A percentile compares a stretch with the other conserved stretches of the same genome.
Evolutionary conservation across 2,797 vertebrate species (phyloP).

Genomic region (Enteromius paludinosus): DNA sequence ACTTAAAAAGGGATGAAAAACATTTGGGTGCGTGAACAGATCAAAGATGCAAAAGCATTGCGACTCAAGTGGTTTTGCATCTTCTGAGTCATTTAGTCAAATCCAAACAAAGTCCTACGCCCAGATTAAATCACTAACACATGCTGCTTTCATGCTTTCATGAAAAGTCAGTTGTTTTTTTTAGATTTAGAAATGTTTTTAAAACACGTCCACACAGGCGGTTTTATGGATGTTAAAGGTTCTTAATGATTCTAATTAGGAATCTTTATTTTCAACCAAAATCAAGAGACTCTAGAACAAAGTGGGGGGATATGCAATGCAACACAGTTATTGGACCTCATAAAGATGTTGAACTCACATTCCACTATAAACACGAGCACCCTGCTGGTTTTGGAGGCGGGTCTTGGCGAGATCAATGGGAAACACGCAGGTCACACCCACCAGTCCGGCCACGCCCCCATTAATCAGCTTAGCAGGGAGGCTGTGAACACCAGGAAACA

Average conservation of each 20-base stretch:
- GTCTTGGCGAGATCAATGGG: constrained; percentile 93
- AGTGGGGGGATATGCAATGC: background rate
- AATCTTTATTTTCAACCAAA: background rate
- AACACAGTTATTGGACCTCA: background rate
- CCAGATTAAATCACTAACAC: constrained; percentile 37
- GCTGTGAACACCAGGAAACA: constrained; percentile 75
- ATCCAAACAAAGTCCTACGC: constrained; percentile 57
- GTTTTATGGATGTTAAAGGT: background rate
- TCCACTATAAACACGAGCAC: constrained; percentile 83
- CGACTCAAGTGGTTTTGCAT: constrained; percentile 23
- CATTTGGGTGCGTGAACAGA: background rate
- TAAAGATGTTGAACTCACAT: constrained; percentile 80
- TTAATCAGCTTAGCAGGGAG: constrained; percentile 91
- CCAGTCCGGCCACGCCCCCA: constrained; percentile 88
- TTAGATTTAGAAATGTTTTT: background rate
- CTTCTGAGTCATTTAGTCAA: constrained; percentile 70
- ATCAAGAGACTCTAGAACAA: background rate
- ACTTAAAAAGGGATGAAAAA: constrained; percentile 24
- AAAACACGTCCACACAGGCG: background rate
- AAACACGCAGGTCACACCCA: constrained; percentile 91
- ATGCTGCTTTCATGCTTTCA: background rate
- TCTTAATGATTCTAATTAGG: background rate
- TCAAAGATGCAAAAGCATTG: constrained; percentile 5
- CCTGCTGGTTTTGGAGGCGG: constrained; percentile 91
- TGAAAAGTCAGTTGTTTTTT: background rate